These are phyloP conservation scores for Heliconius congener DNA, from an alignment of 1,140 invertebrate species.

Conservation along the genomic window DNA sequence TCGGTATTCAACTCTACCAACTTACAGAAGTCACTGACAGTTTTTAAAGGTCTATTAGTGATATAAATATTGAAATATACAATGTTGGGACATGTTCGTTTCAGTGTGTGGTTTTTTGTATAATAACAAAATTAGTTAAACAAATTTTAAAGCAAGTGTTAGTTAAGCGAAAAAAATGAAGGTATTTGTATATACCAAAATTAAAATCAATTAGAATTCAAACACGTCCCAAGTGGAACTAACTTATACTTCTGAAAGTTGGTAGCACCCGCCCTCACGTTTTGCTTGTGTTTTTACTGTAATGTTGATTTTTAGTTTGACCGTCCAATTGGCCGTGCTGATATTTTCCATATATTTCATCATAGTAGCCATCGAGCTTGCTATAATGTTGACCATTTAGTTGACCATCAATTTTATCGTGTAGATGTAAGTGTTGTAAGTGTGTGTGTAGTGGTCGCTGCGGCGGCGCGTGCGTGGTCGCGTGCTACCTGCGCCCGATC, in stretches of 20 bases:
- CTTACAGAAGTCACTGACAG: conserved; percentile 23
- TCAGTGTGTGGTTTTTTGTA: not conserved
- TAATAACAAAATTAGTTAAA: not conserved
- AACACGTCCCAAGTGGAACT: not conserved
- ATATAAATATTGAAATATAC: not conserved
- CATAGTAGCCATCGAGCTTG: not conserved
- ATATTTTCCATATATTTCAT: too few species aligned
- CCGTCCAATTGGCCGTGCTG: not conserved
- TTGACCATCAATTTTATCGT: not conserved
- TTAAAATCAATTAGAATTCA: not conserved
- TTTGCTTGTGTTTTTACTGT: conserved; percentile 1
- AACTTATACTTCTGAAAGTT: conserved; percentile 15
- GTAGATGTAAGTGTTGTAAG: conserved; percentile 25
- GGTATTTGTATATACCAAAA: not conserved
- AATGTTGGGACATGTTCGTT: conserved; percentile 8
- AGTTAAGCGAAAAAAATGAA: not conserved
- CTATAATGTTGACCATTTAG: not conserved
- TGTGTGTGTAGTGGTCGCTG: conserved; percentile 18
- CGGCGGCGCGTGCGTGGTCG: conserved; percentile 40
- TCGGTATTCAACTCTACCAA: conserved; percentile 27
- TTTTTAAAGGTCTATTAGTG: too few species aligned
- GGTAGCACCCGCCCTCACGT: conserved; percentile 28
- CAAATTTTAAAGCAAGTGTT: not conserved
- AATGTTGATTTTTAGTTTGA: not conserved
- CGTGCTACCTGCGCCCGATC: conserved; percentile 83